phyloP scores from a whole-genome alignment of 2,888 invertebrate species.

The Euproctis similis region DNA sequence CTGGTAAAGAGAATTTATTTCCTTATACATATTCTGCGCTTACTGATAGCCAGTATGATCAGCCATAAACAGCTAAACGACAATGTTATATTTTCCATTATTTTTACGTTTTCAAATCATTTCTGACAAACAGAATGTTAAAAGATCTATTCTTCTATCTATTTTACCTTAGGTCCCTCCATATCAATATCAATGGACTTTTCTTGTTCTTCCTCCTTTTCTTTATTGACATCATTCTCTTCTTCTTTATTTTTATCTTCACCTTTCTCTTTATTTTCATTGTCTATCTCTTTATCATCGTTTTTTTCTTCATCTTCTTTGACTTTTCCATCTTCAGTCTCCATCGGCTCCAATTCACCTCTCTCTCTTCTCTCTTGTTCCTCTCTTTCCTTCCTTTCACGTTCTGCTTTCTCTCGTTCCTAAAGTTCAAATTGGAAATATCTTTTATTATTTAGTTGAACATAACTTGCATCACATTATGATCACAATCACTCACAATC shows the following conservation, averaged over 20 bases:
- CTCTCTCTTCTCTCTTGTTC: slow-evolving; percentile 27
- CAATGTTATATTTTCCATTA: too few relatives aligned
- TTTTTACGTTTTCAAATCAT: too few relatives aligned
- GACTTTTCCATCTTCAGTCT: slow-evolving; percentile 13
- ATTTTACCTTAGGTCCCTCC: slow-evolving; percentile 6
- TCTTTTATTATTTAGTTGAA: too few relatives aligned
- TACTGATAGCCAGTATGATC: too few relatives aligned
- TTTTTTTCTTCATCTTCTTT: slow-evolving; percentile 11
- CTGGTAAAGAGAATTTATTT: too few relatives aligned
- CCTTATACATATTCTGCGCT: too few relatives aligned
- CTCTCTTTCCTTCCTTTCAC: slow-evolving; percentile 38
- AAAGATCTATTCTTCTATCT: too few relatives aligned
- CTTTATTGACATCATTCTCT: neutral
- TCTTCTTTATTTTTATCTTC: slow-evolving; percentile 1
- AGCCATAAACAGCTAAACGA: too few relatives aligned
- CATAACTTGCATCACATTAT: too few relatives aligned
- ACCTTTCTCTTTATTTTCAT: neutral
- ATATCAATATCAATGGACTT: neutral
- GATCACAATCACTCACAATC: too few relatives aligned
- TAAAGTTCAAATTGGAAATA: slow-evolving; percentile 12
- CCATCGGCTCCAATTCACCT: slow-evolving; percentile 26
- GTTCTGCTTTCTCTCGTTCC: slow-evolving; percentile 44
- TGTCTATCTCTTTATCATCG: slow-evolving; percentile 3
- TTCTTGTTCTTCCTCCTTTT: neutral
- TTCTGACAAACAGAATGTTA: too few relatives aligned